Conservation (phyloP, 1,140 invertebrate species). For the Drosophila eugracilis region DNA sequence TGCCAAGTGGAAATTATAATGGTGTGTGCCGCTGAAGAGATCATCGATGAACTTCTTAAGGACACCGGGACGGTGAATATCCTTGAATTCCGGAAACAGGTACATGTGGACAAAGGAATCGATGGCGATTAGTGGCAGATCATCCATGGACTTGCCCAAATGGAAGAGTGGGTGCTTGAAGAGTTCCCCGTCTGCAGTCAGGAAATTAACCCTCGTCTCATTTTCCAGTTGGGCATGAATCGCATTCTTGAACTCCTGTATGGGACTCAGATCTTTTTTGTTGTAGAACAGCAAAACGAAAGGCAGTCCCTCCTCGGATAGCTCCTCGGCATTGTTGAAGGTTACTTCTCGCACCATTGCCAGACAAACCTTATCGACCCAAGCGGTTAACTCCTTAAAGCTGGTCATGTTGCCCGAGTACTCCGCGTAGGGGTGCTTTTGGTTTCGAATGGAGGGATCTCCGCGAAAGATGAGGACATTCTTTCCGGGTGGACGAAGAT, state of each 20-base stretch:
- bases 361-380: constrained; percentile 30
- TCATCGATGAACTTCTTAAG: constrained; percentile 39
- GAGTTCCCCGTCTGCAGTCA: constrained; percentile 30
- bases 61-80: constrained; percentile 43
- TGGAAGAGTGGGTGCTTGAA: constrained; percentile 42
- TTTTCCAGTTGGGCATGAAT: constrained; percentile 10
- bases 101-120: constrained; percentile 63
- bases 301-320: constrained; percentile 41
- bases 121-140: constrained; percentile 51
- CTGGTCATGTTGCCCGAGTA: constrained; percentile 34
- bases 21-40: constrained; percentile 28
- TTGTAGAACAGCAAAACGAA: constrained; percentile 53
- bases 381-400: not conserved
- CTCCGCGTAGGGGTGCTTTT: constrained; percentile 7
- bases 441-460: not conserved
- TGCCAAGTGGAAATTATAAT: constrained; percentile 6
- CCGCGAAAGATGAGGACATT: constrained; percentile 27
- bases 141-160: constrained; percentile 35
- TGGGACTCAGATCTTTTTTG: constrained; percentile 13
- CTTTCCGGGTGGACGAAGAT: constrained; percentile 3
- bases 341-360: constrained; percentile 45
- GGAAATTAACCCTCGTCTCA: constrained; percentile 29
- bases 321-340: constrained; percentile 63
- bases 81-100: constrained; percentile 35
- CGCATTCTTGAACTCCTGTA: constrained; percentile 26